Evolutionary conservation across 2,888 invertebrate species (phyloP).

Genomic region (Apamea monoglypha): DNA sequence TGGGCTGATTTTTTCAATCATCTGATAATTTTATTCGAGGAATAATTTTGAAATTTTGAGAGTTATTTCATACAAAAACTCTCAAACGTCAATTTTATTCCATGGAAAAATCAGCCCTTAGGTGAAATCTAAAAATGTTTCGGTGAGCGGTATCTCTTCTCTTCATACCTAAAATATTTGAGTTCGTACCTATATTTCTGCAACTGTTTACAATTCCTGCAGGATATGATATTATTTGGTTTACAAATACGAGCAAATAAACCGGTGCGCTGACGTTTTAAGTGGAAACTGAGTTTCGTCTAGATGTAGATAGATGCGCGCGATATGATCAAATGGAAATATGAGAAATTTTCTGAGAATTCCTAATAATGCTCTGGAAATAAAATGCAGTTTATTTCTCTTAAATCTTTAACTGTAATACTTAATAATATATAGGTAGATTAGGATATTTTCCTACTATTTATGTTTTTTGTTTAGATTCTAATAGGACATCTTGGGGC

Average conservation of each 20-base stretch:
- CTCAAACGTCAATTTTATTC: too few relatives aligned
- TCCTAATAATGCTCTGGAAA: not conserved
- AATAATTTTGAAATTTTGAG: too few relatives aligned
- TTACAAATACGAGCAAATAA: conserved; percentile 49
- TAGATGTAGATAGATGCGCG: conserved; percentile 2
- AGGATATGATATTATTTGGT: conserved; percentile 55
- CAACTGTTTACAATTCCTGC: conserved; percentile 17
- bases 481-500: not conserved
- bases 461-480: not conserved
- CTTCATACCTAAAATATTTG: not conserved
- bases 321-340: conserved; percentile 16
- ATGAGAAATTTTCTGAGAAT: not conserved
- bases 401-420: not conserved
- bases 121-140: not conserved
- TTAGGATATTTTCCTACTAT: not conserved
- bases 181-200: conserved; percentile 11
- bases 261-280: conserved; percentile 52
- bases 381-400: not conserved
- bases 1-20: too few relatives aligned
- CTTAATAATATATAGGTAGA: not conserved
- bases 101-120: too few relatives aligned
- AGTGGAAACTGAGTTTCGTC: conserved; percentile 38
- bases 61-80: too few relatives aligned
- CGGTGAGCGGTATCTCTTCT: conserved; percentile 1
- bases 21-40: too few relatives aligned